phyloP scores from a whole-genome alignment of 2,113 vertebrate species.

The Chlorodrepanis virens region DNA sequence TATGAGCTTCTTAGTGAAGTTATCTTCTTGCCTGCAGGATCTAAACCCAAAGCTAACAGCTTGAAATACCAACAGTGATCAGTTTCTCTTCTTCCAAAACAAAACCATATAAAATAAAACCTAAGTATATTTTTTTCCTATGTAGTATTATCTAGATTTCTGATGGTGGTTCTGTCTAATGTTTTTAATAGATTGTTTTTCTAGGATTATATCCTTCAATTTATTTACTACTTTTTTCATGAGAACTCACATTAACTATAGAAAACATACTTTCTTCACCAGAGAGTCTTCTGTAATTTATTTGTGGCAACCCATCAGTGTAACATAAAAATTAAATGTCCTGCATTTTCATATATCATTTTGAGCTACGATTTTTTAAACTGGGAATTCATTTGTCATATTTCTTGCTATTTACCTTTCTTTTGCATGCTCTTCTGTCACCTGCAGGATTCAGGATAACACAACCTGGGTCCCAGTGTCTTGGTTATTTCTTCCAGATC shows the following conservation, averaged over 20 bases:
- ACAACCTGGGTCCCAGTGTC: background rate
- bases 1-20: background rate
- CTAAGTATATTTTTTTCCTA: background rate
- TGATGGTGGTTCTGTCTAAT: background rate
- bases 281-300: background rate
- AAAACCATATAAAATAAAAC: background rate
- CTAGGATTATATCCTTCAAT: background rate
- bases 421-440: background rate
- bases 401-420: background rate
- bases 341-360: background rate
- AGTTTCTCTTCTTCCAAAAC: background rate
- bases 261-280: background rate
- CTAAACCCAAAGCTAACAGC: constrained; percentile 16
- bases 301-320: background rate
- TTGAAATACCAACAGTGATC: background rate
- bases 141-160: background rate
- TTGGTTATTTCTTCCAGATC: background rate
- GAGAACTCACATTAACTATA: background rate
- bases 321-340: background rate
- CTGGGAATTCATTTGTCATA: background rate
- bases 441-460: background rate
- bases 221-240: background rate
- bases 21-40: background rate
- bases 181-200: background rate
- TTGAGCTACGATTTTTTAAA: background rate